Base-by-base conservation (phyloP, 2,888 invertebrate species). In the Synergus laeviventris region DNA sequence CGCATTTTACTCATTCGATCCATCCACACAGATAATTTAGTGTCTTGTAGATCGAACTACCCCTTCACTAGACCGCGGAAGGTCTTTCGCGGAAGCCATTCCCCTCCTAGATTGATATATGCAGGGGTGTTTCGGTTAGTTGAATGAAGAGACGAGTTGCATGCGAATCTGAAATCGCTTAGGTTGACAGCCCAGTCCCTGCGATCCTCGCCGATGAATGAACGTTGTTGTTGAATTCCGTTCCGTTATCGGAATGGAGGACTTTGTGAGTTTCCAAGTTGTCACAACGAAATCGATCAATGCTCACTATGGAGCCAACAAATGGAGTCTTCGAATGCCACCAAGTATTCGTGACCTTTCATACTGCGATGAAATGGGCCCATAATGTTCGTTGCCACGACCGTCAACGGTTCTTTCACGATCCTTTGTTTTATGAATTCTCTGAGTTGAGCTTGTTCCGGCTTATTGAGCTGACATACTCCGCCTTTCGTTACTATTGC, bases 151-250 rank as follows among this genome's bases (percentile, higher is more conserved):
- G 84, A 78, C 0, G 85, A 83, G 21, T 81, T 76, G 5, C 80
- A 39, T 2, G 86, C 85, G 49, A 77, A 83, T 11, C 76, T 73
- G 18, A 86, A 74, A 18, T 84, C 77, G 0, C 76, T 74, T 0
- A 85, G 14, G 24, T 24, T 1, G 24, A 24, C 24, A 24, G 1
- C 24, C 24, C 24, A 24, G 8, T 82, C 77, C 11, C 79, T 75
- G 9, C 86, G 85, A 49, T 82, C 61, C 0, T 76, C 73, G 2
- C 77, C 77, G 0, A 83, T 39, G 74, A 77, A 87, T 0, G 76
- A 38, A 1, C 59, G 36, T 77, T 77, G 59, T 77, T 74, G 0
- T 24, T 31, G 42, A 77, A 75, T 21, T 77, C 74, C 14, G 70
- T 73, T 1, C 24, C 24, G 2, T 24, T 24, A 24, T 24, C 2